Evolutionary conservation across 2,797 vertebrate species (phyloP).

Genomic region (Onychomys leucogaster): DNA sequence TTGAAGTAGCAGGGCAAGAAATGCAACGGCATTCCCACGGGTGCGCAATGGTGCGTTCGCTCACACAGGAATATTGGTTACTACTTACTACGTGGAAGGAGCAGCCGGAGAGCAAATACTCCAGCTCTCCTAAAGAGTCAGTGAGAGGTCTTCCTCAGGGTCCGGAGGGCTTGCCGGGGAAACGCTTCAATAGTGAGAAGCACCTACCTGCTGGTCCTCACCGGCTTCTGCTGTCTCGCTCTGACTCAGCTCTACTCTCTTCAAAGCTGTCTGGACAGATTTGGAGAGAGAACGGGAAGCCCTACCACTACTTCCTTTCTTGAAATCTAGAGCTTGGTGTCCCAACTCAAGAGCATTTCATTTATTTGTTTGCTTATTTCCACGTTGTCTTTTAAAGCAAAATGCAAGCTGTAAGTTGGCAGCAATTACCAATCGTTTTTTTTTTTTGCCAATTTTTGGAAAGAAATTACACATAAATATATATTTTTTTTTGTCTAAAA

Average conservation of each 20-base stretch:
- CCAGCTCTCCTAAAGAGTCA: not conserved
- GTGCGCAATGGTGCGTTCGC: not conserved
- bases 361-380: conserved; percentile 12
- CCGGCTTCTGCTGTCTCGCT: not conserved
- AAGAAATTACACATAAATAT: conserved; percentile 14
- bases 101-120: not conserved
- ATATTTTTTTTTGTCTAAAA: conserved; percentile 38
- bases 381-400: not conserved
- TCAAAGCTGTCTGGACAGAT: not conserved
- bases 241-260: not conserved
- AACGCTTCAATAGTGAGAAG: not conserved
- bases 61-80: not conserved
- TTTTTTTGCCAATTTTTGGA: conserved; percentile 17
- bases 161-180: not conserved
- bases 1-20: not conserved
- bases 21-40: not conserved
- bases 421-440: not conserved
- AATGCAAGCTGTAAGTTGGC: not conserved
- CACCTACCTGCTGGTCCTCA: not conserved
- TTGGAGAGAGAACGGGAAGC: not conserved
- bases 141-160: not conserved
- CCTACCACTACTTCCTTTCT: not conserved
- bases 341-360: not conserved
- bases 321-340: not conserved
- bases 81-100: not conserved